phyloP scores from a whole-genome alignment of 1,140 invertebrate genomes.

The Zaprionus kolodkinae region DNA sequence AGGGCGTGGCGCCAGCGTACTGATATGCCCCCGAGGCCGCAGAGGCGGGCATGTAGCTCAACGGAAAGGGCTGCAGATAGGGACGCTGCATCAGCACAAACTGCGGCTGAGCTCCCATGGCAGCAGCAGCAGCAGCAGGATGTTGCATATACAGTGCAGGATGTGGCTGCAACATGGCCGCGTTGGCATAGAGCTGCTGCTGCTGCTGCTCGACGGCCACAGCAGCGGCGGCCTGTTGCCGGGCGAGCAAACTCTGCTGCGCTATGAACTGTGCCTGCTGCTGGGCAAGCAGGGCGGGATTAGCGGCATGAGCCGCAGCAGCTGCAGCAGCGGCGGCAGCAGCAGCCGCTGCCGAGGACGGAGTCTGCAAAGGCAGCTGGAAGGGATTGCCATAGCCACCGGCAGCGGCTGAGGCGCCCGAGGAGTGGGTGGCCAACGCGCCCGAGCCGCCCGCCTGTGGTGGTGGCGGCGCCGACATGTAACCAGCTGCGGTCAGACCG shows the following conservation, averaged over 20 bases:
- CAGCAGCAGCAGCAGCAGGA: conserved; percentile 49
- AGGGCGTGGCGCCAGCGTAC: conserved; percentile 34
- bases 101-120: conserved; percentile 65
- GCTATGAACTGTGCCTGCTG: conserved; percentile 84
- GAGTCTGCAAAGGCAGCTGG: conserved; percentile 48
- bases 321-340: conserved; percentile 62
- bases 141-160: conserved; percentile 67
- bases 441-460: conserved; percentile 13
- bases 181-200: conserved; percentile 73
- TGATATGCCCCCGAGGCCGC: conserved; percentile 53
- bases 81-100: conserved; percentile 80
- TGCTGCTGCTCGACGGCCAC: conserved; percentile 74
- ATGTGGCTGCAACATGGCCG: conserved; percentile 66
- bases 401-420: conserved; percentile 36
- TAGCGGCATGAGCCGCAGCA: conserved; percentile 67
- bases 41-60: conserved; percentile 68
- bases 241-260: conserved; percentile 78
- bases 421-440: conserved; percentile 42
- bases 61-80: conserved; percentile 78
- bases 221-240: conserved; percentile 78
- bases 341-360: conserved; percentile 52
- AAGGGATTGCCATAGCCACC: conserved; percentile 55
- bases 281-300: conserved; percentile 74
- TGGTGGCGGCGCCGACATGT: conserved; percentile 42
- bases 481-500: conserved; percentile 31